Base-by-base conservation (phyloP, 2,888 invertebrate genomes). In the Amphipyra berbera region DNA sequence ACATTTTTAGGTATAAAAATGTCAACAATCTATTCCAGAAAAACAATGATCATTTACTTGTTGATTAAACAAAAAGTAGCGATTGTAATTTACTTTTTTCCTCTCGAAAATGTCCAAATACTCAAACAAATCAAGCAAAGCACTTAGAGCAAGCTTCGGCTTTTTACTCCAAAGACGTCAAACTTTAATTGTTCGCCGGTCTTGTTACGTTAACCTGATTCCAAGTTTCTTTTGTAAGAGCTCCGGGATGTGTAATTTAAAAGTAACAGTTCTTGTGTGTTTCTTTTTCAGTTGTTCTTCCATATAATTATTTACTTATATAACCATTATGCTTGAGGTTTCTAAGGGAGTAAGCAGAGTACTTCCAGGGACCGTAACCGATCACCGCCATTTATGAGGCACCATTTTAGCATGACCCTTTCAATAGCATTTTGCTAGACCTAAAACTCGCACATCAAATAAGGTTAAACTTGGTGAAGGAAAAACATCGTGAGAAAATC, bases 41-140 rank as follows among this genome's bases (percentile, higher is more conserved):
- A 62, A 53, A 55, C 37, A 64, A 48, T 56, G 50, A 55, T 61
- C 40, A 61, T 66, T 72, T 58, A 55, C 52, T 68, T 37, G 54
- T 59, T 14, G 8, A 13, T 68, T 68, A 47, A 76, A 73, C 59
- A 45, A 62, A 66, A 73, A 69, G 77, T 53, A 56, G 41, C 50
- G 6, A 21, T 68, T 58, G 14, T 46, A 60, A 48, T 57, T 61
- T 21, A 63, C 35, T 63, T 61, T 81, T 73, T 81, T 82, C 73
- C 75, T 82, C 71, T 68, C 71, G 68, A 81, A 83, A 82, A 78
- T 77, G 61, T 84, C 82, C 82, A 76, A 76, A 80, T 90, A 92
- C 87, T 89, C 90, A 91, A 91, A 92, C 90, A 91, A 90, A 92
- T 91, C 88, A 88, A 88, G 82, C 77, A 71, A 79, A 89, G 88